Percentiles rank a stretch among this genome's conserved stretches.
phyloP scores from a whole-genome alignment of 2,113 vertebrate genomes.

The Phalacrocorax brasilianus region DNA sequence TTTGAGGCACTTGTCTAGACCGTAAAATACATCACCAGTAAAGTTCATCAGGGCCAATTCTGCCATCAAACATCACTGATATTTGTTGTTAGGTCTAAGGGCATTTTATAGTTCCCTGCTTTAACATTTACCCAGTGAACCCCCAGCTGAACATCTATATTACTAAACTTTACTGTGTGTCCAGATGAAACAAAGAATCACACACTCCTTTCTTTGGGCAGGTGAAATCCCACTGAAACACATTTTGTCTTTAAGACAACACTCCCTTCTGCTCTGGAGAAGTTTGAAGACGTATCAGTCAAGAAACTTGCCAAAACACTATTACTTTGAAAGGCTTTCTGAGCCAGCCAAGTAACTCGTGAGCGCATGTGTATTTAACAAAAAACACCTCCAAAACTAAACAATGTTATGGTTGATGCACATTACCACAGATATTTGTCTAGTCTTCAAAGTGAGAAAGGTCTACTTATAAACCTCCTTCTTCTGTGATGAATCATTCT shows the following conservation, averaged over 20 bases:
- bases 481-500: background rate
- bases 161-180: background rate
- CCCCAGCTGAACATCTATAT: background rate
- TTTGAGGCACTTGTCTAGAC: background rate
- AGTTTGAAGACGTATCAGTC: background rate
- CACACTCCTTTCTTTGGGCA: background rate
- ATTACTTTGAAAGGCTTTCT: background rate
- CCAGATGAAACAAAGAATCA: background rate
- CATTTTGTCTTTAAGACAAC: background rate
- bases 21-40: background rate
- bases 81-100: constrained; percentile 16
- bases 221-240: background rate
- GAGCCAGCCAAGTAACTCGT: background rate
- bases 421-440: background rate
- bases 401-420: background rate
- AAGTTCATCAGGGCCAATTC: background rate
- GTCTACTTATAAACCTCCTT: background rate
- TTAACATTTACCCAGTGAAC: constrained; percentile 15
- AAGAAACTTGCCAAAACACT: background rate
- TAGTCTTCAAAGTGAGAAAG: background rate
- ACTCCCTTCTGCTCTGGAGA: background rate
- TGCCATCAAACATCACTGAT: background rate
- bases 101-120: background rate
- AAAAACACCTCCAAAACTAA: background rate
- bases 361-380: background rate